A percentile compares a stretch with the other conserved stretches of the same genome.
Conservation (phyloP, 2,888 invertebrate species). For the Zhuqinia jingwanae region DNA sequence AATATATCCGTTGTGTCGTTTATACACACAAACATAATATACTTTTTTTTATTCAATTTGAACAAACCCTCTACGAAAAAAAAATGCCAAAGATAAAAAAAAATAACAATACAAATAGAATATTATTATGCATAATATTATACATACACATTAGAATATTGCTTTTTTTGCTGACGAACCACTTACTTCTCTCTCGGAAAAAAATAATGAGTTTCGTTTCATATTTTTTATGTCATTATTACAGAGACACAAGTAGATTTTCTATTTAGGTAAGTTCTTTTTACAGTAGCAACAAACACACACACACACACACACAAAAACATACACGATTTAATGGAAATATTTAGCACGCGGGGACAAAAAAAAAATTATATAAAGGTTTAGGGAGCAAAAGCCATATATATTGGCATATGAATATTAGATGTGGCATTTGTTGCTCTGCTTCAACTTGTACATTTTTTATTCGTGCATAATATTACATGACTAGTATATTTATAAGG, state of each 20-base stretch:
- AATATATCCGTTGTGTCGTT: slow-evolving; percentile 30
- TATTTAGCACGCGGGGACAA: slow-evolving; percentile 53
- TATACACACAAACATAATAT: too few species aligned
- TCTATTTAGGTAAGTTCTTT: background rate
- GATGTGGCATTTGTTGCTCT: background rate
- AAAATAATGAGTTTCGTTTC: slow-evolving; percentile 57
- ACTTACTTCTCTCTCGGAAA: slow-evolving; percentile 35
- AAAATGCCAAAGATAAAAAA: slow-evolving; percentile 22
- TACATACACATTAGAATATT: slow-evolving; percentile 39
- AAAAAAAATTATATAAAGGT: slow-evolving; percentile 34
- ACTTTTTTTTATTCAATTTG: slow-evolving; percentile 27
- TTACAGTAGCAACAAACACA: too few species aligned
- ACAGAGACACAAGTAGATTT: slow-evolving; percentile 23
- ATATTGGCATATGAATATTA: slow-evolving; percentile 56
- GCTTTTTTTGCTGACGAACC: slow-evolving; percentile 33
- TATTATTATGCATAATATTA: slow-evolving; percentile 20
- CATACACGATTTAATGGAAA: background rate
- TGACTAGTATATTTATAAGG: background rate
- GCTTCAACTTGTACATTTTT: background rate
- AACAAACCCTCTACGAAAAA: slow-evolving; percentile 20
- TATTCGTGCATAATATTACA: slow-evolving; percentile 34
- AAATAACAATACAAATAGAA: slow-evolving; percentile 34
- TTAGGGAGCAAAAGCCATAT: slow-evolving; percentile 46
- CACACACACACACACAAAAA: too few species aligned
- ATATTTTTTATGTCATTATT: background rate